phyloP scores from a whole-genome alignment of 2,888 invertebrate genomes.

The Nemotelus pantherinus region DNA sequence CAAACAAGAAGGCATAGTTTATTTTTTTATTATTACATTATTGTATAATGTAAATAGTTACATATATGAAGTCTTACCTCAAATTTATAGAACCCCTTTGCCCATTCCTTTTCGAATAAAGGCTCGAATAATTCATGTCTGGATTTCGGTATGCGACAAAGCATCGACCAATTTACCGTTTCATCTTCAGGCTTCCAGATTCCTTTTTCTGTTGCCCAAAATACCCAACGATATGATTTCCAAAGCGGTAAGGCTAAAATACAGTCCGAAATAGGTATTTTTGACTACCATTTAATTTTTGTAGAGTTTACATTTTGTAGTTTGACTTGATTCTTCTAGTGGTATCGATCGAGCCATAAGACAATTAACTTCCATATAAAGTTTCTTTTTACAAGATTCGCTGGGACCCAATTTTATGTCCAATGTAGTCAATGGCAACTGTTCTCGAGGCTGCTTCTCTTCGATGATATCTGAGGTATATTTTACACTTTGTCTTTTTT shows the following conservation, averaged over 20 bases:
- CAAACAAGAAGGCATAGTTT: too few relatives aligned
- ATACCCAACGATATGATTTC: constrained; percentile 65
- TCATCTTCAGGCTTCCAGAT: constrained; percentile 48
- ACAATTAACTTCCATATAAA: constrained; percentile 5
- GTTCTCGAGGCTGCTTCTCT: neutral
- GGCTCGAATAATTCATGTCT: neutral
- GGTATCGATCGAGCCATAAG: neutral
- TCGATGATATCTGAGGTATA: neutral
- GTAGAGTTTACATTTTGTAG: neutral
- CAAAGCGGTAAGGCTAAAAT: constrained; percentile 60
- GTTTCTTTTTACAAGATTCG: too few relatives aligned
- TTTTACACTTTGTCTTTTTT: neutral
- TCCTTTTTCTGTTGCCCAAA: constrained; percentile 64
- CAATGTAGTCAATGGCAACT: neutral
- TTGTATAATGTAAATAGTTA: neutral
- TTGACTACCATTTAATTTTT: neutral
- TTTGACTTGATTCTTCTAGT: neutral
- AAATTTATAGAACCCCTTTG: neutral
- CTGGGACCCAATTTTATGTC: neutral
- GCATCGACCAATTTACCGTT: neutral
- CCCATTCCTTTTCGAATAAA: neutral
- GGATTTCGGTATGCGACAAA: constrained; percentile 18
- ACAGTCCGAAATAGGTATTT: neutral
- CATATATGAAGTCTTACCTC: neutral
- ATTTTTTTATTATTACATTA: too few relatives aligned